These are phyloP conservation scores for Orycteropus afer DNA, from an alignment of 2,113 vertebrate genomes.

Conservation along the genomic window DNA sequence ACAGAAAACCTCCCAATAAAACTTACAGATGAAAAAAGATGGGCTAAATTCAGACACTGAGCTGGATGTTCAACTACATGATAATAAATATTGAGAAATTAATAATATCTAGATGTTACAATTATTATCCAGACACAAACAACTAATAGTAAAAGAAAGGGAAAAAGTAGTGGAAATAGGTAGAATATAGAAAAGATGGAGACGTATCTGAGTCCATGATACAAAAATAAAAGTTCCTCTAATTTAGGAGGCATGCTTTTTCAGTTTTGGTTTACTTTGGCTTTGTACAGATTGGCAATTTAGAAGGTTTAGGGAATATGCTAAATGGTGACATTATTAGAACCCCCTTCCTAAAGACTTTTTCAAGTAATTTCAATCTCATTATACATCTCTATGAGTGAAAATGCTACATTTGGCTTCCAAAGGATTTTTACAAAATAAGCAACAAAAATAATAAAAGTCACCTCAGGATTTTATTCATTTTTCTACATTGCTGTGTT, in stretches of 20 bases:
- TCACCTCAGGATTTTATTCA: not conserved
- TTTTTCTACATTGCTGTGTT: not conserved
- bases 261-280: not conserved
- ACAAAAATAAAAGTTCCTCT: not conserved
- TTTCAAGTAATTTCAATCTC: slow-evolving; percentile 5
- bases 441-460: not conserved
- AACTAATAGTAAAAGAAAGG: not conserved
- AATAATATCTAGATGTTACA: not conserved
- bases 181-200: not conserved
- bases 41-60: not conserved
- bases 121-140: not conserved
- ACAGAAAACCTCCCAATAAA: not conserved
- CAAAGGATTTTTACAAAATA: slow-evolving; percentile 7
- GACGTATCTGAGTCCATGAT: no score
- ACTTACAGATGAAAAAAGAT: not conserved
- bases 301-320: not conserved
- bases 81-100: not conserved
- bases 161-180: not conserved
- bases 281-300: not conserved
- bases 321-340: not conserved
- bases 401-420: not conserved
- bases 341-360: not conserved
- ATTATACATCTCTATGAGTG: not conserved
- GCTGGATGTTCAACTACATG: not conserved
- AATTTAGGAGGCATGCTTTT: not conserved